These are phyloP conservation scores for Boleophthalmus pectinirostris DNA, from an alignment of 2,113 vertebrate species.

Conservation along the genomic window DNA sequence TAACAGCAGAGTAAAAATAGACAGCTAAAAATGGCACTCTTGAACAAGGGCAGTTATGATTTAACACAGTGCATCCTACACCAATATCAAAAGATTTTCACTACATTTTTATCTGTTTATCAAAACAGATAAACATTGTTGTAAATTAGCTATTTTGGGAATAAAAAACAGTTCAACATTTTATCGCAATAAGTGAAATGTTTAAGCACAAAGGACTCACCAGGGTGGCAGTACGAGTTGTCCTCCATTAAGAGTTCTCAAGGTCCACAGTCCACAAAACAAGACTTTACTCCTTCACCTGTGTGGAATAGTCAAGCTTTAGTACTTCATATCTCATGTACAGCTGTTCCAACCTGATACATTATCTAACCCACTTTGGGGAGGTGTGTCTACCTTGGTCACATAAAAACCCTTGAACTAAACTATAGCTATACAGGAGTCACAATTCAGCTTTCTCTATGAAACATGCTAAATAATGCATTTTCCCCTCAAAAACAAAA, in stretches of 20 bases:
- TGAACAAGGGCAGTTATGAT: constrained; percentile 28
- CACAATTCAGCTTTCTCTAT: not conserved
- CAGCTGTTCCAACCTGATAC: constrained; percentile 30
- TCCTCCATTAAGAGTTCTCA: constrained; percentile 55
- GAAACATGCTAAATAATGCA: not conserved
- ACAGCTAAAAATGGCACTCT: constrained; percentile 42
- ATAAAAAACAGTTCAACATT: not conserved
- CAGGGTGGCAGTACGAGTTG: constrained; percentile 17
- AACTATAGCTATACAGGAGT: not conserved
- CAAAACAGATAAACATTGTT: not conserved
- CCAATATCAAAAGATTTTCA: not conserved
- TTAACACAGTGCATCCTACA: constrained; percentile 3
- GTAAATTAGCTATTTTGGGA: not conserved
- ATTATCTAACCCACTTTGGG: not conserved
- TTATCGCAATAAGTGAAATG: not conserved
- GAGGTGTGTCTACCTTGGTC: not conserved
- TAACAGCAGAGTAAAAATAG: constrained; percentile 42
- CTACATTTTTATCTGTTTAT: not conserved
- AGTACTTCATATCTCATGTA: constrained; percentile 21
- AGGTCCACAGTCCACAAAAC: constrained; percentile 48
- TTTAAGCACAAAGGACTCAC: constrained; percentile 49
- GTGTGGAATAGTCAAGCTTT: not conserved
- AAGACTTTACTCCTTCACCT: constrained; percentile 63
- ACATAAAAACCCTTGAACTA: not conserved
- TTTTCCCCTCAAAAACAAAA: not conserved